Percentiles rank a stretch among this genome's conserved stretches.
phyloP scores from a whole-genome alignment of 1,140 invertebrate genomes.

The Thalassaphorura encarpata region DNA sequence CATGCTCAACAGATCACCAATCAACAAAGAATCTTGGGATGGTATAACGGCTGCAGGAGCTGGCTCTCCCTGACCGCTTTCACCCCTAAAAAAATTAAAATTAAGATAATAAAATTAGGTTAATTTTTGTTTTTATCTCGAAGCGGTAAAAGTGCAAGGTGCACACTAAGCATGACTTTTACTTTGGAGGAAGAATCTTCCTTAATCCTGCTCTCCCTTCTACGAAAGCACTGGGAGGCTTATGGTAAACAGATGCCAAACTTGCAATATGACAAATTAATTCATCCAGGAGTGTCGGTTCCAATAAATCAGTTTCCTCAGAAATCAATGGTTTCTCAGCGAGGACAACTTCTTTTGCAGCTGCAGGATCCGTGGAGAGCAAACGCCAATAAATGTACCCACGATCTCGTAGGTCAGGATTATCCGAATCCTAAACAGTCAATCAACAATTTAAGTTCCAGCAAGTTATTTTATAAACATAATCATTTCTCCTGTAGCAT shows the following conservation, averaged over 20 bases:
- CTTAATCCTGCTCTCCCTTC: constrained; percentile 57
- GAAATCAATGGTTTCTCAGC: constrained; percentile 99
- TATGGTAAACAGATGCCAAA: constrained; percentile 97
- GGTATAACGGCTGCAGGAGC: constrained; percentile 70
- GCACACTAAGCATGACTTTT: background rate
- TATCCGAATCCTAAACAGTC: constrained; percentile 87
- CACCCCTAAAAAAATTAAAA: constrained; percentile 10
- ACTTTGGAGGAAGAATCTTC: constrained; percentile 43
- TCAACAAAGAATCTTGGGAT: constrained; percentile 75
- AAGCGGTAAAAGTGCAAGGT: background rate
- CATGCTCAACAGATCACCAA: constrained; percentile 93
- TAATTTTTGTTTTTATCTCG: too few relatives aligned
- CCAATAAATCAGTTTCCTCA: constrained; percentile 96
- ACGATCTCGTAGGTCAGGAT: constrained; percentile 94
- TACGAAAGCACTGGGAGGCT: constrained; percentile 97
- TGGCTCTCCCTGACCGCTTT: constrained; percentile 34
- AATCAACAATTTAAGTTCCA: constrained; percentile 5
- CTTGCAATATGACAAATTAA: constrained; percentile 98
- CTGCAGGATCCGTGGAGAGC: constrained; percentile 94
- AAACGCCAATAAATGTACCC: constrained; percentile 99
- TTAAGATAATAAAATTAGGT: too few relatives aligned
- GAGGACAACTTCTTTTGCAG: constrained; percentile 97
- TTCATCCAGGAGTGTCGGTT: constrained; percentile 95
- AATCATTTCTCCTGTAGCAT: background rate
- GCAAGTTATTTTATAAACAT: too few relatives aligned